Base-by-base conservation (phyloP, 2,888 invertebrate species). In the Xestia sexstrigata region DNA sequence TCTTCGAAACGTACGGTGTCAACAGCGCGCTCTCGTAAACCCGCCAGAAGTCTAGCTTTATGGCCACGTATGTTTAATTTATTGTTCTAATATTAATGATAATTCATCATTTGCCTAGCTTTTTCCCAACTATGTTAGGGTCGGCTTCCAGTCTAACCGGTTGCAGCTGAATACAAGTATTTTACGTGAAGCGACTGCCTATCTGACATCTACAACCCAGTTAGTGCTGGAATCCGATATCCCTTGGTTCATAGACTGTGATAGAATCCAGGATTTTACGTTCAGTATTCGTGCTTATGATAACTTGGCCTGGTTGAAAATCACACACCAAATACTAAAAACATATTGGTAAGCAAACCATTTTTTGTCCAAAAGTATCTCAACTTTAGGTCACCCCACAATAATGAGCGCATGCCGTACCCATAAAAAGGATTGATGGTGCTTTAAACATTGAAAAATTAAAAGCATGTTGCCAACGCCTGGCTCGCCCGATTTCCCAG, bases 371-470 rank as follows among this genome's bases (percentile, higher is more conserved):
- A 30, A 30, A 60, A 35, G 23, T n/a, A 39, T 42, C 2, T 11
- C 1, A 81, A 82, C 69, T 66, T 52, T 67, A 89, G 84, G 90
- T 80, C 81, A 87, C 86, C 84, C 79, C 82, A 88, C 65, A 74
- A 42, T 84, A 86, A 90, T 86, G 85, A 87, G 84, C 80, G 82
- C 84, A 84, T 77, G 74, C 79, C 78, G 79, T 47, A 75, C 73
- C 74, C 60, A 86, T 89, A 90, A 89, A 88, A 84, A 82, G 86
- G 88, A 91, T 91, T 89, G 90, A 91, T 91, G 89, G 79, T 17
- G 70, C 76, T 74, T 87, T 88, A 87, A 90, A 89, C 83, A 88
- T 76, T 88, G 84, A 90, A 90, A 90, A 90, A 91, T 89, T 88
- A 83, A 87, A 87, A 86, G 49, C 73, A 68, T 26, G 45, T 69